Percentiles rank a stretch among this genome's conserved stretches.
These are phyloP conservation scores for Poeciliopsis occidentalis DNA, from an alignment of 2,113 vertebrate species.

Conservation along the genomic window DNA sequence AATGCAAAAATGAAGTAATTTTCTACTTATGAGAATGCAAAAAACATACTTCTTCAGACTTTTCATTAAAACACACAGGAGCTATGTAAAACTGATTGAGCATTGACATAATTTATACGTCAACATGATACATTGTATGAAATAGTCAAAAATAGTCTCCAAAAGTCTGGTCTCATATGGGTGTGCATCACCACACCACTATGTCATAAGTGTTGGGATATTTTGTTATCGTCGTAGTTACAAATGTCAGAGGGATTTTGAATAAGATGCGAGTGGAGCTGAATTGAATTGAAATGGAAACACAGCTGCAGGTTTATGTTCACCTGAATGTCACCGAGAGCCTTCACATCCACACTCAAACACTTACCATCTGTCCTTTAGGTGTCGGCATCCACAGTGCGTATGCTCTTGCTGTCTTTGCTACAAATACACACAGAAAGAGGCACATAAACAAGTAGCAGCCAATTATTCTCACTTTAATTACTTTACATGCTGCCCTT, in stretches of 20 bases:
- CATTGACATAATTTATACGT: no score
- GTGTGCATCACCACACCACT: no score
- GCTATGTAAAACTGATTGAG: no score
- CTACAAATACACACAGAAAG: slow-evolving; percentile 27
- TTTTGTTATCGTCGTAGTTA: not conserved
- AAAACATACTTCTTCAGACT: no score
- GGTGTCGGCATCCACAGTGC: not conserved
- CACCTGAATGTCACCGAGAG: slow-evolving; percentile 25
- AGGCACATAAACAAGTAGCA: slow-evolving; percentile 66
- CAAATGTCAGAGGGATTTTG: not conserved
- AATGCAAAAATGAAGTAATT: no score
- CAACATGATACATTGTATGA: no score
- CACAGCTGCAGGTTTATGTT: slow-evolving; percentile 17
- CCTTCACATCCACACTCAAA: not conserved
- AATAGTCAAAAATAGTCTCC: not conserved
- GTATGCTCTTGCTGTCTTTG: slow-evolving; percentile 25
- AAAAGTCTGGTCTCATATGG: not conserved
- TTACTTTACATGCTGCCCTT: slow-evolving; percentile 74
- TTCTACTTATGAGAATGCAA: no score
- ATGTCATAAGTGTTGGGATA: not conserved
- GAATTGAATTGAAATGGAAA: slow-evolving; percentile 7
- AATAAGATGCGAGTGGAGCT: not conserved
- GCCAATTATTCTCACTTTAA: slow-evolving; percentile 77
- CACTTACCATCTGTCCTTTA: not conserved
- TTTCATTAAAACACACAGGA: no score